These are phyloP conservation scores for Ginglymostoma cirratum DNA, from an alignment of 2,113 vertebrate genomes.

Conservation along the genomic window DNA sequence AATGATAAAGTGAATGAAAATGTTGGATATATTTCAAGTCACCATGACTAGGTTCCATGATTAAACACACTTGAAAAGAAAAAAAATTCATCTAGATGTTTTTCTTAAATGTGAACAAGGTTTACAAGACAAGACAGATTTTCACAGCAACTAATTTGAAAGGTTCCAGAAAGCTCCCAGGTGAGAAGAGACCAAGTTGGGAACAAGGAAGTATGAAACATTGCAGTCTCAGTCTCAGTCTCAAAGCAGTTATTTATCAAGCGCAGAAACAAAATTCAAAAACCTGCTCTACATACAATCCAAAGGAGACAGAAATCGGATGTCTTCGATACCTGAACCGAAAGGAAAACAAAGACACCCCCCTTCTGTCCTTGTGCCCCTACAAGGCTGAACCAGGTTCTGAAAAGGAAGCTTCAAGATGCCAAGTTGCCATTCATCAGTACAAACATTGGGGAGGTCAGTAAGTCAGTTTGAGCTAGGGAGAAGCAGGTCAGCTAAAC, in stretches of 20 bases:
- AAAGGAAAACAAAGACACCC: no score
- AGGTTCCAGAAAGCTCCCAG: no score
- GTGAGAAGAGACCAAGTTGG: no score
- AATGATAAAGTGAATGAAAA: no score
- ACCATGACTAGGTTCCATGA: no score
- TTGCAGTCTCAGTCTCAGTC: background rate
- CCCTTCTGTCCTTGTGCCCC: no score
- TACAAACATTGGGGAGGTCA: background rate
- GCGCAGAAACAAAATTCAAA: background rate
- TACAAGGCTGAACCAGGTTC: background rate
- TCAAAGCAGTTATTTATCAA: background rate
- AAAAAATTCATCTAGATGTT: no score
- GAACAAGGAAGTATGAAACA: background rate
- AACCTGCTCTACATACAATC: background rate
- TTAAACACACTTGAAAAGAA: no score
- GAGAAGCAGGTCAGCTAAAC: background rate
- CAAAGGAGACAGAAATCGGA: background rate
- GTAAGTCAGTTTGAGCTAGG: background rate
- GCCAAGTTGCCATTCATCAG: no score
- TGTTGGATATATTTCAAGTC: no score
- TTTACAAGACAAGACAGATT: background rate
- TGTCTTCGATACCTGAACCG: background rate
- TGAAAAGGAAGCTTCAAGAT: background rate
- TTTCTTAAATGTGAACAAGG: background rate
- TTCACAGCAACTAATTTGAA: background rate